Evolutionary conservation across 64 coral and sea anemone species (phyloP).

Genomic region (Exaiptasia diaphana): DNA sequence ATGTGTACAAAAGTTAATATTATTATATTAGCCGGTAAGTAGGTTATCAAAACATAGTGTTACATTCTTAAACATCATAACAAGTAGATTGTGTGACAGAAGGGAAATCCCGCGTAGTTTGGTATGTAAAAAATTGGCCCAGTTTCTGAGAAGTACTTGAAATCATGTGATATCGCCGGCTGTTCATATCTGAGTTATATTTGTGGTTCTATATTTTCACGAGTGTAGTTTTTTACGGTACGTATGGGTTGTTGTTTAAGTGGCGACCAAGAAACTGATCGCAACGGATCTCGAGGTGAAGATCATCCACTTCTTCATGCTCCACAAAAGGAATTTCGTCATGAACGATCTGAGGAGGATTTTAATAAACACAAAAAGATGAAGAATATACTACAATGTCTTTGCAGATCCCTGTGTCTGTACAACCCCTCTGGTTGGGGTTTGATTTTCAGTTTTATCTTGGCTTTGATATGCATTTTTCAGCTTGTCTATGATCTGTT

Average conservation of each 20-base stretch:
- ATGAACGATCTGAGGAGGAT: neutral
- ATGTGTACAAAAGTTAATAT: no score
- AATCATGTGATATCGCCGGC: no score
- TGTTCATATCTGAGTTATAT: no score
- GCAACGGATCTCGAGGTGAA: neutral
- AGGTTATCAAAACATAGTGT: no score
- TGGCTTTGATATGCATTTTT: constrained; percentile 24
- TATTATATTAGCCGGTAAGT: no score
- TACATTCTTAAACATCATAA: no score
- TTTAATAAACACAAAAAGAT: neutral
- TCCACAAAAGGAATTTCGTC: neutral
- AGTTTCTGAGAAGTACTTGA: no score
- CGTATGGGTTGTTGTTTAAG: neutral
- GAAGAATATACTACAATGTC: neutral
- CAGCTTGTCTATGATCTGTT: constrained; percentile 54
- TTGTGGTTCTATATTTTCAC: no score
- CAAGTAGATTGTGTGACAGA: no score
- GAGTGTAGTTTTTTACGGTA: no score
- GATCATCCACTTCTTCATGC: neutral
- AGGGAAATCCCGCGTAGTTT: no score
- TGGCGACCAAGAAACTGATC: neutral
- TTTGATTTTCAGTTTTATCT: neutral
- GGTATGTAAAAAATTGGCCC: no score
- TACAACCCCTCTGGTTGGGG: constrained; percentile 40
- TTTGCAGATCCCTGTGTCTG: constrained; percentile 1